Evolutionary conservation across 2,113 vertebrate species (phyloP), one percentile per base, ranked within the genome.

Genomic region (Vulpes vulpes): DNA sequence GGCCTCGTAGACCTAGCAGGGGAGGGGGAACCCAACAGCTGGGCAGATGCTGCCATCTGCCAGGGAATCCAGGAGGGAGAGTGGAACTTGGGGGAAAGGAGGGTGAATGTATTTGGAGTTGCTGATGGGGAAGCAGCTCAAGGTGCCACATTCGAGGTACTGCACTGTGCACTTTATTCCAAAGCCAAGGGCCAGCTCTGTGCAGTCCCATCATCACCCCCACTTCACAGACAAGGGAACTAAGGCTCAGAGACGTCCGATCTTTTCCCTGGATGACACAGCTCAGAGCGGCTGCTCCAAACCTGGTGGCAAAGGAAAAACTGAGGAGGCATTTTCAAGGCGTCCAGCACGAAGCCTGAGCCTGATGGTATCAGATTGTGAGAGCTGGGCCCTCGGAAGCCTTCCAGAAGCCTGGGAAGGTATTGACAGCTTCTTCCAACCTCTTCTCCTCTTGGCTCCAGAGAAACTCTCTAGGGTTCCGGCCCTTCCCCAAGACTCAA

Each of bases 401-500:
- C 4, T 71, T 57, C 32, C 32, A 64, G 76, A 89, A 62, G 53
- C 84, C 57, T 30, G 7, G 23, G 80, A 82, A 85, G 23, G 11
- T 30, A 1, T 35, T 25, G 27, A 3, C 8, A 1, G 0, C 1
- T 20, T 16, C 38, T 10, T 32, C 35, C 23, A 38, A 19, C n/a
- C 35, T 60, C 25, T 49, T 43, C 64, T 80, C 65, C 43, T 82
- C 71, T 65, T 65, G 38, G 16, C 17, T 20, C 17, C n/a, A 8
- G 53, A 69, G 87, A 82, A 71, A 15, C 4, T 14, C 35, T 59
- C 20, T 3, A 32, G 43, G 43, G 27, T 60, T 60, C 59, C 27
- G 32, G 62, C 65, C 27, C 3, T 62, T 94, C n/a, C 23, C 90
- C 32, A 27, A 73, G 88, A 84, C 49, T 65, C 74, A 60, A 38